Evolutionary conservation across 2,888 invertebrate genomes (phyloP), one percentile per base, ranked within the genome.

Genomic region (Nomada ferruginata): DNA sequence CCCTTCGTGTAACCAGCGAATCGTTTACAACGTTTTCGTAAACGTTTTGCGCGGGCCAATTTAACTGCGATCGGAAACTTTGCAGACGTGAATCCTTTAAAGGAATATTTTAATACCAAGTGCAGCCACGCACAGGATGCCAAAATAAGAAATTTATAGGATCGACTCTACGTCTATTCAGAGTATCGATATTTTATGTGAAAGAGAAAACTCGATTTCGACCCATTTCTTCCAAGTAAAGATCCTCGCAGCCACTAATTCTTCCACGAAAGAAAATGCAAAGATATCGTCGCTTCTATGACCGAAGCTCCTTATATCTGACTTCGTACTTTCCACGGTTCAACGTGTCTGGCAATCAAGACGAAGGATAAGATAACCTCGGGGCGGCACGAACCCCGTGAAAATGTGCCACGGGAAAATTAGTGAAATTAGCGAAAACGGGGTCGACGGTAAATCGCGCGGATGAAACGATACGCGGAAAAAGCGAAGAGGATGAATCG

Each of bases 281-380:
- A 61, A 52, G 13, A 52, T 65, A 47, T 55, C 70, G 5, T 47
- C n/a, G 1, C 1, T 5, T 2, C 13, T 20, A 0, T 2, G 29
- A 42, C 13, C 1, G 3, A 9, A n/a, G 36, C 64, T 20, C 26
- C 66, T 13, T 15, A n/a, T 1, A 9, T 20, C 0, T 29, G 20
- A 36, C 18, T 64, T 57, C 65, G 20, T 57, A 44, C 7, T 7
- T 47, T 1, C 18, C 11, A 13, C 26, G 55, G 20, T 47, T 65
- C 55, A 65, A 73, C 47, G 65, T 36, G 44, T 10, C 20, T 3
- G 20, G 55, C 42, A 55, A 73, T 73, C 64, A 65, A 65, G 44
- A 29, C 44, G 26, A 3, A 7, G 26, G 72, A 26, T 44, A 42
- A 72, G 53, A 44, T 53, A 42, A 44, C 26, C 18, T 18, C 26